These are phyloP conservation scores for Latrodectus elegans DNA, from an alignment of 2,888 invertebrate genomes.

Conservation along the genomic window DNA sequence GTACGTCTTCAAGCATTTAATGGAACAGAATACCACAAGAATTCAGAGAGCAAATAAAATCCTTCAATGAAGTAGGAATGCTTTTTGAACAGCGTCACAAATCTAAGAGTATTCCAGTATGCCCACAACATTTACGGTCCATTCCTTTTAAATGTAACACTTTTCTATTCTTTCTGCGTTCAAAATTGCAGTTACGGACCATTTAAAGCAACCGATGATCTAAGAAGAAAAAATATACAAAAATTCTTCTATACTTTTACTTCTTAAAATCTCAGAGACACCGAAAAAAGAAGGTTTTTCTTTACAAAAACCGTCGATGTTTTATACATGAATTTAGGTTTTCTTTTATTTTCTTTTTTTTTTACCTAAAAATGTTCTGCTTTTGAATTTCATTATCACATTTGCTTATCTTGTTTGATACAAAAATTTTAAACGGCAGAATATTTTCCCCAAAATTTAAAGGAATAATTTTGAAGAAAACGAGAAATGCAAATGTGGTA, in stretches of 20 bases:
- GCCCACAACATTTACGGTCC: background rate
- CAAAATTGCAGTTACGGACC: constrained; percentile 26
- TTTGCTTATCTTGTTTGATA: constrained; percentile 1
- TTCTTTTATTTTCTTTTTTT: no score
- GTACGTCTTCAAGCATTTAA: no score
- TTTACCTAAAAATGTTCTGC: constrained; percentile 11
- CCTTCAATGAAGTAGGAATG: no score
- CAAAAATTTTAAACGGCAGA: background rate
- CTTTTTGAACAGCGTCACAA: no score
- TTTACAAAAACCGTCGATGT: constrained; percentile 10
- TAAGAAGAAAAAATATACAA: background rate
- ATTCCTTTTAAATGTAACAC: background rate
- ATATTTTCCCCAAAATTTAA: background rate
- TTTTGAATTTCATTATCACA: constrained; percentile 52
- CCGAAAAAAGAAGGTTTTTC: background rate
- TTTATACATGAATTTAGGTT: constrained; percentile 51
- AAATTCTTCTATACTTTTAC: background rate
- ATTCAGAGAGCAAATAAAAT: no score
- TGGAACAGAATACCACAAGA: no score
- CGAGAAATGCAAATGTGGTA: background rate
- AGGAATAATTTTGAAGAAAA: background rate
- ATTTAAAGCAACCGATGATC: constrained; percentile 18
- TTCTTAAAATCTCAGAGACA: background rate
- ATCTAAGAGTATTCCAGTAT: no score
- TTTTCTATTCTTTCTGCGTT: background rate